Percentiles rank a stretch among this genome's conserved stretches.
Evolutionary conservation across 2,797 vertebrate species (phyloP).

Genomic region (Galago senegalensis): DNA sequence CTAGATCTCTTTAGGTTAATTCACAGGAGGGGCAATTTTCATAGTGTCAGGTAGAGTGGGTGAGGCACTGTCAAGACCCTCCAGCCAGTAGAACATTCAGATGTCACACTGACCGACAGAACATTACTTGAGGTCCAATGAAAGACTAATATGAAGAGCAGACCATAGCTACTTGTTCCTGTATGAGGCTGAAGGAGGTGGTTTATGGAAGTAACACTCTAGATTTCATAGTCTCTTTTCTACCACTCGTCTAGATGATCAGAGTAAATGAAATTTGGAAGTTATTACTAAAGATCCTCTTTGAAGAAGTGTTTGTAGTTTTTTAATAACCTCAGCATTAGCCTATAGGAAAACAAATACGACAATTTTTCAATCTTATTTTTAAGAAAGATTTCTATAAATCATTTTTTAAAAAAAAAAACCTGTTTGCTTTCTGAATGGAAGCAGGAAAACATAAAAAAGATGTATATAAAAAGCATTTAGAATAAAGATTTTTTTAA

Average conservation of each 20-base stretch:
- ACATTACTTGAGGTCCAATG: neutral
- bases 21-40: neutral
- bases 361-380: neutral
- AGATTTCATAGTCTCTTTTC: neutral
- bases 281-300: neutral
- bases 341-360: neutral
- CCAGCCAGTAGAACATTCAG: neutral
- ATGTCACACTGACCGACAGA: neutral
- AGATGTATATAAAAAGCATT: neutral
- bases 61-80: neutral
- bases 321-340: neutral
- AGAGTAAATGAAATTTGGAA: constrained; percentile 4
- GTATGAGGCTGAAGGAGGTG: neutral
- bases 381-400: constrained; percentile 10
- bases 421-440: neutral
- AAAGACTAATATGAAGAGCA: neutral
- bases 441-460: neutral
- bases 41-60: neutral
- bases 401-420: neutral
- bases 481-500: neutral
- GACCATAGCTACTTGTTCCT: neutral
- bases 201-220: neutral
- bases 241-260: neutral
- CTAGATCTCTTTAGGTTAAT: neutral
- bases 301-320: neutral